Conservation (phyloP, 2,888 invertebrate species). For the Ptilodon capucinus region DNA sequence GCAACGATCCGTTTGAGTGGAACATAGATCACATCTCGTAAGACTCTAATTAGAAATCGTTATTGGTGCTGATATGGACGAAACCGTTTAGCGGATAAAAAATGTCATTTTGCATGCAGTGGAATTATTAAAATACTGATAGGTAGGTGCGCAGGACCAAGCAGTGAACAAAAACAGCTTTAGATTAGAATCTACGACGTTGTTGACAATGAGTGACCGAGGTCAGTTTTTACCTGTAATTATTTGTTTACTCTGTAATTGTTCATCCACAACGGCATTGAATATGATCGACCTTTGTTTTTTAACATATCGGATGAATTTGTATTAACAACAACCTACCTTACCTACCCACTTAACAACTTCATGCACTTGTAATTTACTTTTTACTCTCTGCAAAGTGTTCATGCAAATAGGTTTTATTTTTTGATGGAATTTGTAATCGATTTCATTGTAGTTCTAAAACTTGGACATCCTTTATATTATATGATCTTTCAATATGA, state of each 20-base stretch:
- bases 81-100: not conserved
- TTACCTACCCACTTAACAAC: constrained; percentile 18
- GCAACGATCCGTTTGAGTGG: constrained; percentile 27
- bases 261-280: constrained; percentile 74
- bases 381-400: not conserved
- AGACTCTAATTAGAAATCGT: constrained; percentile 34
- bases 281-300: constrained; percentile 61
- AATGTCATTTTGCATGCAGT: constrained; percentile 7
- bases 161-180: constrained; percentile 32
- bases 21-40: constrained; percentile 35
- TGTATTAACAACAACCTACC: too few relatives aligned
- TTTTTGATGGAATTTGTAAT: not conserved
- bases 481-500: too few relatives aligned
- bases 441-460: not conserved
- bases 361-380: constrained; percentile 1
- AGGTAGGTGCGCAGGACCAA: constrained; percentile 2
- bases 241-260: constrained; percentile 60
- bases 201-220: constrained; percentile 65
- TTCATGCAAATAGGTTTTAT: not conserved
- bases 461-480: not conserved
- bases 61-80: constrained; percentile 1
- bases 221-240: constrained; percentile 64
- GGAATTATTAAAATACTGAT: not conserved
- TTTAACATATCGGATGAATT: constrained; percentile 26
- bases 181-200: constrained; percentile 28